These are phyloP conservation scores for Tachina lurida DNA, from an alignment of 2,888 invertebrate genomes.

Conservation along the genomic window DNA sequence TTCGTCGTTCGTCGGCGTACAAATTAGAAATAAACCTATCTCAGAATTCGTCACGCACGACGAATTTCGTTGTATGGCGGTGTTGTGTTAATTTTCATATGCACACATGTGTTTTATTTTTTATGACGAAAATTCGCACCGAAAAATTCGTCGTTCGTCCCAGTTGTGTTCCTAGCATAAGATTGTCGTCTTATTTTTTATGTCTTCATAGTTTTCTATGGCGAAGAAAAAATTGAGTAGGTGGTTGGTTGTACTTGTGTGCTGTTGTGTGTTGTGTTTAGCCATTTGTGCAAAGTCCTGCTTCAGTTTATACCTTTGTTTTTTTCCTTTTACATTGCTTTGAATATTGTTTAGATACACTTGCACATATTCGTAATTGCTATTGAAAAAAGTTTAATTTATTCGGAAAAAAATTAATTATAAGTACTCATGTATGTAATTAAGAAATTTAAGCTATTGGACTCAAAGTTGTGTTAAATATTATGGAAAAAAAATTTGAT, in stretches of 20 bases:
- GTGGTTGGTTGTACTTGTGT: slow-evolving; percentile 10
- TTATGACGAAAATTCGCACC: too few relatives aligned
- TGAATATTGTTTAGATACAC: not conserved
- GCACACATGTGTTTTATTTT: too few relatives aligned
- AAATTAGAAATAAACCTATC: too few relatives aligned
- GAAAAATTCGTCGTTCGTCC: too few relatives aligned
- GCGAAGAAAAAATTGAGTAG: slow-evolving; percentile 42
- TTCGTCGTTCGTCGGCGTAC: too few relatives aligned
- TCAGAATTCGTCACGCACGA: too few relatives aligned
- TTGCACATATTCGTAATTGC: not conserved
- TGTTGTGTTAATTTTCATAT: too few relatives aligned
- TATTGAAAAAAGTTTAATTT: slow-evolving; percentile 5
- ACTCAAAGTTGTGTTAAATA: not conserved
- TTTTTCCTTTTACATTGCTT: not conserved
- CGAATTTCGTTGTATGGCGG: too few relatives aligned
- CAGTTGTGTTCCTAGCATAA: too few relatives aligned
- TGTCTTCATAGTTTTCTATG: slow-evolving; percentile 24
- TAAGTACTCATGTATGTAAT: too few relatives aligned
- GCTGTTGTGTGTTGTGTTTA: slow-evolving; percentile 8
- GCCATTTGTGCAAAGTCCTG: slow-evolving; percentile 12
- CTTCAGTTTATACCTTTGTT: slow-evolving; percentile 11
- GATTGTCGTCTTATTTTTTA: slow-evolving; percentile 39
- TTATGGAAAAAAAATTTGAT: too few relatives aligned
- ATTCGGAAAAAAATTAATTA: not conserved
- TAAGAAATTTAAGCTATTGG: too few relatives aligned